phyloP scores from a whole-genome alignment of 2,113 vertebrate genomes.

The Atrichornis clamosus region DNA sequence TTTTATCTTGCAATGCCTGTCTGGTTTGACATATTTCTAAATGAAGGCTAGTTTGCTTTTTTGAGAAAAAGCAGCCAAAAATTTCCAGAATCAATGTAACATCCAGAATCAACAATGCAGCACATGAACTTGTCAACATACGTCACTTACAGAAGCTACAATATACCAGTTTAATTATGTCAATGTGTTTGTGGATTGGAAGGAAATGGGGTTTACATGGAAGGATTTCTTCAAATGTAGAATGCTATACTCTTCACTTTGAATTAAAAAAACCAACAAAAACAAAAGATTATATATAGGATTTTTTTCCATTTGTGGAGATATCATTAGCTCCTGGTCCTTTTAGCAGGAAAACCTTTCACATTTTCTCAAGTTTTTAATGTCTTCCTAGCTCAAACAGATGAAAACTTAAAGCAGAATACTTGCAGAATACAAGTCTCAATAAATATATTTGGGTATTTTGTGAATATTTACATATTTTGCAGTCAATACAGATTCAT shows the following conservation, averaged over 20 bases:
- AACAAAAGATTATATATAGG: background rate
- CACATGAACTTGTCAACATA: background rate
- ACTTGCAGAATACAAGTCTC: background rate
- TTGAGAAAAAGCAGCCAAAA: background rate
- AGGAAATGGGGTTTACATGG: conserved; percentile 18
- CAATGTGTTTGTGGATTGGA: background rate
- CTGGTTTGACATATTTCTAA: conserved; percentile 11
- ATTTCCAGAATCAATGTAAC: conserved; percentile 24
- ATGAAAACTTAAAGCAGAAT: background rate
- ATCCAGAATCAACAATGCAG: conserved; percentile 45
- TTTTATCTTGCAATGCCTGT: background rate
- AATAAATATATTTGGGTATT: background rate
- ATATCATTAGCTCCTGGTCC: background rate
- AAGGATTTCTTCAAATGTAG: background rate
- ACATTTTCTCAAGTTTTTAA: background rate
- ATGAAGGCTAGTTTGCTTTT: background rate
- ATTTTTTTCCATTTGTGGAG: background rate
- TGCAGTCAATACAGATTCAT: background rate
- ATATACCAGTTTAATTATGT: background rate
- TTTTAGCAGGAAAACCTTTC: background rate
- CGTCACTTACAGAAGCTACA: background rate
- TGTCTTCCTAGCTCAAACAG: background rate
- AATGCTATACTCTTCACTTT: background rate
- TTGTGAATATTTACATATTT: background rate
- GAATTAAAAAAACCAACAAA: background rate